Evolutionary conservation across 2,888 invertebrate species (phyloP).

Genomic region (Chrysotoxum bicinctum): DNA sequence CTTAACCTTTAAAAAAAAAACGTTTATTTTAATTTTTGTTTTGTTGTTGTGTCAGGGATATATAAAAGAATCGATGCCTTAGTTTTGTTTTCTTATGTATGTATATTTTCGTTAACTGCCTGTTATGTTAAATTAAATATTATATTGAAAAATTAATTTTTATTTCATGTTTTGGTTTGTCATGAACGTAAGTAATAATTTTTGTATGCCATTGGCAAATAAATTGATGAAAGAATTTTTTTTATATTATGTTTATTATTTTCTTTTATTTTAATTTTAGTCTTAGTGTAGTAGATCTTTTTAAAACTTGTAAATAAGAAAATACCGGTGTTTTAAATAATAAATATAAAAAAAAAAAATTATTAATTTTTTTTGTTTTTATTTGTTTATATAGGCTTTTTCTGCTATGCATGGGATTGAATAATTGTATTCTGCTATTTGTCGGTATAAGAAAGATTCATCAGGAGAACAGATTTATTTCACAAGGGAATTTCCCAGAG

Average conservation of each 20-base stretch:
- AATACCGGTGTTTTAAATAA: slow-evolving; percentile 70
- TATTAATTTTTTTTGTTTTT: slow-evolving; percentile 49
- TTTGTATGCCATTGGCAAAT: slow-evolving; percentile 40
- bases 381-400: not conserved
- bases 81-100: slow-evolving; percentile 42
- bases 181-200: slow-evolving; percentile 14
- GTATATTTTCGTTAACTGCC: slow-evolving; percentile 63
- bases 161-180: slow-evolving; percentile 26
- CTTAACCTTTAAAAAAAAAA: slow-evolving; percentile 8
- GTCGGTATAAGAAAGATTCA: not conserved
- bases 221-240: slow-evolving; percentile 24
- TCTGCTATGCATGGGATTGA: not conserved
- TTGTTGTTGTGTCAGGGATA: slow-evolving; percentile 18
- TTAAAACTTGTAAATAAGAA: slow-evolving; percentile 69
- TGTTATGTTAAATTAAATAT: slow-evolving; percentile 61
- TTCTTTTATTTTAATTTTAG: slow-evolving; percentile 62
- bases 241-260: slow-evolving; percentile 53
- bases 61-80: slow-evolving; percentile 52
- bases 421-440: not conserved
- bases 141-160: slow-evolving; percentile 26
- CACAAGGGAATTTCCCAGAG: not conserved
- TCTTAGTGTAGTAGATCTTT: slow-evolving; percentile 65
- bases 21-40: slow-evolving; percentile 4
- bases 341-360: slow-evolving; percentile 66
- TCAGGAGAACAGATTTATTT: not conserved